Conservation (phyloP, 1,140 invertebrate genomes). For the Drosophila paulistorum region DNA sequence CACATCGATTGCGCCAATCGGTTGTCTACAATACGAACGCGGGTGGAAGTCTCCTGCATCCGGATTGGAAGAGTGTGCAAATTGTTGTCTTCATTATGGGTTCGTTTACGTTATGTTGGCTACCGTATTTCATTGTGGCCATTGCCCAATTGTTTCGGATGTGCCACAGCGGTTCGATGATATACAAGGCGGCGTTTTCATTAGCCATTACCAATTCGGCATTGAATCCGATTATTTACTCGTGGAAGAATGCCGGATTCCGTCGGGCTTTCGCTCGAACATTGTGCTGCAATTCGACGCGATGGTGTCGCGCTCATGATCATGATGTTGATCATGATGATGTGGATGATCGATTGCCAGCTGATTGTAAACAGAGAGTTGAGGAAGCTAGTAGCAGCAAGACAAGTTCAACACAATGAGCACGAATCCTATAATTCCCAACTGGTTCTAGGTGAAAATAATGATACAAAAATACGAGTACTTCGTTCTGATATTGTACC, state of each 20-base stretch:
- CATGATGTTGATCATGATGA: constrained; percentile 22
- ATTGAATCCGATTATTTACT: constrained; percentile 91
- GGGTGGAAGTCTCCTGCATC: constrained; percentile 84
- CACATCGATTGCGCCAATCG: constrained; percentile 85
- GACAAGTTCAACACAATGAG: constrained; percentile 8
- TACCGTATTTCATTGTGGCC: constrained; percentile 88
- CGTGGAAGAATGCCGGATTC: constrained; percentile 91
- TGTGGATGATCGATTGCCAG: constrained; percentile 49
- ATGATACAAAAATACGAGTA: neutral
- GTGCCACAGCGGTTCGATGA: constrained; percentile 83
- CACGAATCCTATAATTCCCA: neutral
- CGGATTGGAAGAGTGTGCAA: constrained; percentile 90
- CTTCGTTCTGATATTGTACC: neutral
- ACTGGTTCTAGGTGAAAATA: constrained; percentile 9
- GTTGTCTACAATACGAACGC: constrained; percentile 75
- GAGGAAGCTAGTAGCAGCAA: constrained; percentile 37
- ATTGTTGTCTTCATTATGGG: constrained; percentile 89
- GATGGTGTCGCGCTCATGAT: constrained; percentile 55
- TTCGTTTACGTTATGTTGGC: constrained; percentile 90
- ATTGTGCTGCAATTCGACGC: constrained; percentile 86
- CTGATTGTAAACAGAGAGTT: constrained; percentile 59
- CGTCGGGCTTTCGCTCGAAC: constrained; percentile 87
- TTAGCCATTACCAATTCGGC: constrained; percentile 90
- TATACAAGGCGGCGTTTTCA: constrained; percentile 88
- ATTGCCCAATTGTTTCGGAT: constrained; percentile 85